Base-by-base conservation (phyloP, 2,797 vertebrate genomes). In the Lophius americanus region DNA sequence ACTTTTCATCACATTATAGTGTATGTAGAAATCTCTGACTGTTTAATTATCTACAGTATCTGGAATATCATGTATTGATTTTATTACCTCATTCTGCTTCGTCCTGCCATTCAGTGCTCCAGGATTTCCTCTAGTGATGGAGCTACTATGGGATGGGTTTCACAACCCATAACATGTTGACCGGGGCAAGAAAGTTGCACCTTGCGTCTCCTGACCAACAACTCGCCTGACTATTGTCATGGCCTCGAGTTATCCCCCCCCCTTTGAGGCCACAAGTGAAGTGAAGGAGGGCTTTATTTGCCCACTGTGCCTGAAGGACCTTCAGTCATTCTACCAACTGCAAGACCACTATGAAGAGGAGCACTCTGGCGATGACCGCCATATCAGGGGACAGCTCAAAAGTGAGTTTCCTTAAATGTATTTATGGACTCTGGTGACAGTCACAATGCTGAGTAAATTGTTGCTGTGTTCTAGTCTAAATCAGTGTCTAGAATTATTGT, bases 291-390 rank as follows among this genome's bases (percentile, higher is more conserved):
- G 98, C 23, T 99, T 99, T 65, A 91, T 99, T 9, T 99, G 98
- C 79, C 98, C 98, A 0, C 89, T 99, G 14, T 99, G 98, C 85
- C 88, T 97, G 41, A 98, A 98, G 89, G 98, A 99, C 77, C 94
- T 99, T 3, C 98, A 98, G 85, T 97, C 98, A 0, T 97, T 99
- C 79, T 95, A 96, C 69, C 98, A 99, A 73, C 95, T 99, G 1
- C 97, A 96, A 82, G 91, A 94, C n/a, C 98, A 99, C 89, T 99
- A 98, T 52, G 98, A 99, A 57, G 96, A 98, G 48, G 96, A 97
- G 82, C 98, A 99, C 83, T 93, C 94, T 0, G 91, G 93, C 14
- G 98, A 98, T 11, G 96, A 98, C 64, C 86, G 93, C 6, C 95
- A 97, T 48, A 95, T 99, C 57, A 88, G 82, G 70, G 95, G 95